These are phyloP conservation scores for Lacanobia wlatinum DNA, from an alignment of 2,888 invertebrate genomes.

Conservation along the genomic window DNA sequence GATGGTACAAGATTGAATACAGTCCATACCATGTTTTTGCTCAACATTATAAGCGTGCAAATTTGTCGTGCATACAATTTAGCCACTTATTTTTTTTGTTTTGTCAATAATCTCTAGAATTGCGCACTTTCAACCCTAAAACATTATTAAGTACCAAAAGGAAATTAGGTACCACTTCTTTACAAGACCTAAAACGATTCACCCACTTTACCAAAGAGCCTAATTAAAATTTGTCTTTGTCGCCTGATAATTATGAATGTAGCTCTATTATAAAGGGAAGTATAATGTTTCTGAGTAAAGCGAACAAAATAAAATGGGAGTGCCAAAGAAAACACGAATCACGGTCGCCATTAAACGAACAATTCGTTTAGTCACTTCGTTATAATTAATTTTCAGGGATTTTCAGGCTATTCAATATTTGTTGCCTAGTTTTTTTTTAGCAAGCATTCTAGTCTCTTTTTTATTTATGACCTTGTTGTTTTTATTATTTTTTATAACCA, in stretches of 20 bases:
- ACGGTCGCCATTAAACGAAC: conserved; percentile 43
- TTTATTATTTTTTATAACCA: not conserved
- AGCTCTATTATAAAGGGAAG: conserved; percentile 33
- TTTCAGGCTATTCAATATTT: conserved; percentile 23
- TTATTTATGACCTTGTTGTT: not conserved
- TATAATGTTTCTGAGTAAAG: conserved; percentile 40
- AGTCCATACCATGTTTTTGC: no score
- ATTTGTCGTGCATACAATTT: no score
- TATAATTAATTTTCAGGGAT: conserved; percentile 42
- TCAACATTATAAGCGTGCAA: no score
- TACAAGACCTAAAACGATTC: not conserved
- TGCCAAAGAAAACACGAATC: conserved; percentile 55
- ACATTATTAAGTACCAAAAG: not conserved
- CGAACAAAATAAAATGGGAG: conserved; percentile 35
- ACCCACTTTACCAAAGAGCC: conserved; percentile 15
- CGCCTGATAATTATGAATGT: conserved; percentile 43
- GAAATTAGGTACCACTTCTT: not conserved
- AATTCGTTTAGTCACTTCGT: conserved; percentile 41
- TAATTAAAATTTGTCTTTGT: conserved; percentile 17
- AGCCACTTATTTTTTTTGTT: no score
- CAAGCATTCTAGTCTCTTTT: not conserved
- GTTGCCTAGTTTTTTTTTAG: conserved; percentile 15
- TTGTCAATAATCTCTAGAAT: no score
- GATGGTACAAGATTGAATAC: no score
- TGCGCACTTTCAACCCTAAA: not conserved